These are phyloP conservation scores for Apus apus DNA, from an alignment of 2,113 vertebrate species.

Conservation along the genomic window DNA sequence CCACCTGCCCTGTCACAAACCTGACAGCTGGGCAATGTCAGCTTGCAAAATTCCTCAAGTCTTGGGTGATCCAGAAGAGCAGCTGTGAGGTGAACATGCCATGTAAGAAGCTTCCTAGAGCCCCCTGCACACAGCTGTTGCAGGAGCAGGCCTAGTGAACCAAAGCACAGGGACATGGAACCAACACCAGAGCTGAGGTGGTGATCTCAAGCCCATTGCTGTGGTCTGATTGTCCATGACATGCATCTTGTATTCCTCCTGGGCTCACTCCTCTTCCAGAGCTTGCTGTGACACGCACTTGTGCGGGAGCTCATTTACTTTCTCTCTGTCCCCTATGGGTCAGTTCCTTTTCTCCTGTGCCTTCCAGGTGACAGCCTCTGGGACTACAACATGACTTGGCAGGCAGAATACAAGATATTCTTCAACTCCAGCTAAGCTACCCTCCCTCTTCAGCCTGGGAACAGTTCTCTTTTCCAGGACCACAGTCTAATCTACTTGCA, in stretches of 20 bases:
- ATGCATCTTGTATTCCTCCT: accelerated
- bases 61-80: neutral
- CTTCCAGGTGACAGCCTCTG: neutral
- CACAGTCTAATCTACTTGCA: neutral
- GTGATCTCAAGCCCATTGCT: neutral
- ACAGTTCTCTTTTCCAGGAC: neutral
- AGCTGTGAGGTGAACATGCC: neutral
- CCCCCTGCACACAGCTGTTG: neutral
- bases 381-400: neutral
- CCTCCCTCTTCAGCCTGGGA: neutral
- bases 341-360: neutral
- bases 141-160: neutral
- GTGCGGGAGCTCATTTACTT: neutral
- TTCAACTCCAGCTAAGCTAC: neutral
- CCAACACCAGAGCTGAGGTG: neutral
- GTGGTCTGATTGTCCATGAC: neutral
- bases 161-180: neutral
- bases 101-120: neutral
- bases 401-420: neutral
- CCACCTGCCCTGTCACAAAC: neutral
- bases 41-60: neutral
- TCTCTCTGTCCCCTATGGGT: neutral
- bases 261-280: neutral
- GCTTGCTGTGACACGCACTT: neutral
- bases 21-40: neutral